phyloP scores from a whole-genome alignment of 1,140 invertebrate genomes.

The Bombus sibiricus region DNA sequence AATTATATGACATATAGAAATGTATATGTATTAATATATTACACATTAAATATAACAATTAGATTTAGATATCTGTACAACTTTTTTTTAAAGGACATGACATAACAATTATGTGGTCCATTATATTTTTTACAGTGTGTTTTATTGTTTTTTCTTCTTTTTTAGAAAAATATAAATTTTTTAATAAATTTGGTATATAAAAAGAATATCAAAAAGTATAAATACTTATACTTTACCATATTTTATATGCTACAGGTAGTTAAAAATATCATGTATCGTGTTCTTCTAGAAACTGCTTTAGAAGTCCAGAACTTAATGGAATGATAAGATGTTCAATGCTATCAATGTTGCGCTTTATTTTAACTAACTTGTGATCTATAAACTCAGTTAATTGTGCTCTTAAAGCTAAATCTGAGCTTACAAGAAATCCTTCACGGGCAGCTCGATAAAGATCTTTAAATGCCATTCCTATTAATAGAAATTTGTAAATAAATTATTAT shows the following conservation, averaged over 20 bases:
- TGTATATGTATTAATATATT: not conserved
- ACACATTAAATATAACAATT: not conserved
- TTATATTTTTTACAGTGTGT: not conserved
- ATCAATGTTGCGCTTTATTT: slow-evolving; percentile 89
- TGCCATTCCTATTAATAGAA: slow-evolving; percentile 87
- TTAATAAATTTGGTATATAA: not conserved
- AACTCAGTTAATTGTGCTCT: slow-evolving; percentile 96
- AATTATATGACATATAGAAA: not conserved
- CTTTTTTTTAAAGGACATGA: not conserved
- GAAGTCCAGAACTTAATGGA: slow-evolving; percentile 88
- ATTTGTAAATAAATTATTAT: slow-evolving; percentile 13
- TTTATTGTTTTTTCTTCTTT: not conserved
- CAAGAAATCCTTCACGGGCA: slow-evolving; percentile 93
- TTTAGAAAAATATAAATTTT: not conserved
- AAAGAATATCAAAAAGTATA: not conserved
- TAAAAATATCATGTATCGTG: slow-evolving; percentile 68
- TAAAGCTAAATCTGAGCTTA: slow-evolving; percentile 94
- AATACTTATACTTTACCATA: not conserved
- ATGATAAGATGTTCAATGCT: slow-evolving; percentile 92
- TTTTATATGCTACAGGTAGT: not conserved
- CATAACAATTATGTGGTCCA: not conserved
- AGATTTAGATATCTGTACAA: not conserved
- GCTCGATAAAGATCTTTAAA: slow-evolving; percentile 93
- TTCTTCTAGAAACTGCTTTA: slow-evolving; percentile 91
- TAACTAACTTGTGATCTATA: slow-evolving; percentile 95